These are phyloP conservation scores for Gymnothorax javanicus DNA, from an alignment of 2,797 vertebrate genomes.

Conservation along the genomic window DNA sequence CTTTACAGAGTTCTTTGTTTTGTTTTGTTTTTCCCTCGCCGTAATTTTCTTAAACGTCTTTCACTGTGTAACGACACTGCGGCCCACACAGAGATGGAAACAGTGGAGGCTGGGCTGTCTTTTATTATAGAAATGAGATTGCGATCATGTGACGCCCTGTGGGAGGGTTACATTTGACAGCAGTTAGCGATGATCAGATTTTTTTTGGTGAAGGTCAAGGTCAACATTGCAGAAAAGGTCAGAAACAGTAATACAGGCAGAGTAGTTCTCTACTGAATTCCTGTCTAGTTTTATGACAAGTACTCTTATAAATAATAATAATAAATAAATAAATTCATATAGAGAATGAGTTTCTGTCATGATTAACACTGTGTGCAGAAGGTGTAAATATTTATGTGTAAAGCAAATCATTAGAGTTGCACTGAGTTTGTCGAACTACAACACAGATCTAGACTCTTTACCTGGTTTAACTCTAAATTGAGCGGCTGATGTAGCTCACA, in stretches of 20 bases:
- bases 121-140: background rate
- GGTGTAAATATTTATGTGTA: background rate
- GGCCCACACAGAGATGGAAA: background rate
- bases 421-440: background rate
- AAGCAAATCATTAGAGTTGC: background rate
- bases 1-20: background rate
- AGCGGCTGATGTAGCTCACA: background rate
- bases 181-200: too few species aligned
- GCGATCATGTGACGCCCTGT: background rate
- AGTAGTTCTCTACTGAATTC: too few species aligned
- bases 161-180: too few species aligned
- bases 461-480: background rate
- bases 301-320: too few species aligned
- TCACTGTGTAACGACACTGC: background rate
- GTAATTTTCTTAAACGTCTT: background rate
- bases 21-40: background rate
- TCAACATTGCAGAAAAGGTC: too few species aligned
- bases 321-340: too few species aligned
- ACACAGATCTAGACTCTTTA: background rate
- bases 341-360: too few species aligned
- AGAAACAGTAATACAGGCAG: too few species aligned
- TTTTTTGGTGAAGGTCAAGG: too few species aligned
- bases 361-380: background rate
- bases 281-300: too few species aligned
- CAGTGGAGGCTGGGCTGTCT: background rate